Evolutionary conservation across 2,888 invertebrate genomes (phyloP), one percentile per base, ranked within the genome.

Genomic region (Drosophila koepferae): DNA sequence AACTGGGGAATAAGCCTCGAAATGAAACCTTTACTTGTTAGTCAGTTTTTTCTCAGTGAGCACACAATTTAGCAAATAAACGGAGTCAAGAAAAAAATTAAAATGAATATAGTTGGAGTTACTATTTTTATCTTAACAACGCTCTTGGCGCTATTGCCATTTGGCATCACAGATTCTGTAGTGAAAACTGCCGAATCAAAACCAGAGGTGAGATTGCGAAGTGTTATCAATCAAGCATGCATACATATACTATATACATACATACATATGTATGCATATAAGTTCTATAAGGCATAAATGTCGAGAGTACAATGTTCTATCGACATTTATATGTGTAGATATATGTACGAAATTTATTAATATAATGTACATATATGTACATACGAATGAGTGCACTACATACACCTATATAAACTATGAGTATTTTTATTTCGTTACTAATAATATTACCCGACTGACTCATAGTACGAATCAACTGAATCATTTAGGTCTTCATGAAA

Each of bases 21-120:
- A 63, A 44, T 43, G 40, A 56, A 65, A 71, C 51, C 18, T 44
- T 61, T 46, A 72, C 72, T 80, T 64, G 48, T 59, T 75, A 75
- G 61, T 80, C 61, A 76, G 76, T 43, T 62, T 48, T 55, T 61
- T 53, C 55, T 18, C 54, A 41, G 56, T 9, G 46, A 38, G 46
- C 62, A 65, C 48, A 40, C 28, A 34, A n/a, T 56, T 44, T n/a
- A 14, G 10, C 36, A 43, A 49, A 59, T 49, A 48, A 20, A 20
- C 44, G 18, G 20, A 9, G 41, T 49, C 18, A 38, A 48, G 23
- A 14, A 12, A 16, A 23, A 16, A n/a, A 20, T 46, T 44, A 77
- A 2, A 40, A 76, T 76, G 77, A 77, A 62, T 28, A 48, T 3
- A 48, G 10, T 36, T 46, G 16, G 38, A 51, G 2, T 28, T 31